Percentiles rank a stretch among this genome's conserved stretches.
Conservation (phyloP, 2,888 invertebrate genomes). For the Eulithis testata region DNA sequence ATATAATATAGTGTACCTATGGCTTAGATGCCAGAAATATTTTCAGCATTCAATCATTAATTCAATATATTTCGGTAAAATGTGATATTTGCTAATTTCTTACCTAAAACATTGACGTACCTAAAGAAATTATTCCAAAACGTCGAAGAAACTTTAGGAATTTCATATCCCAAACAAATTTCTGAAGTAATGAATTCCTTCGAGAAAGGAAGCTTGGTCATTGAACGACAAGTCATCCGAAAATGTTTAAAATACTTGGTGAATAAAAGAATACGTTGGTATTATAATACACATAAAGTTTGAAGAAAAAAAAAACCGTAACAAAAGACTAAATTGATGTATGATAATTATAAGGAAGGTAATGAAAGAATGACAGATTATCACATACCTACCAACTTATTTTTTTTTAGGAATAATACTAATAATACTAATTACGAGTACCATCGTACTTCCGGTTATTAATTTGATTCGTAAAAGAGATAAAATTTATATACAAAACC, state of each 20-base stretch:
- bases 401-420: too few relatives aligned
- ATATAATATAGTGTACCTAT: too few relatives aligned
- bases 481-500: neutral
- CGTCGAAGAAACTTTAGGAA: slow-evolving; percentile 61
- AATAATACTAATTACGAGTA: too few relatives aligned
- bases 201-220: slow-evolving; percentile 43
- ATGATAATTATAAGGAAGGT: too few relatives aligned
- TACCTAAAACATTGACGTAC: slow-evolving; percentile 3
- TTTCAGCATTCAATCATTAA: neutral
- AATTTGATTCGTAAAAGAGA: too few relatives aligned
- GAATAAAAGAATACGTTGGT: slow-evolving; percentile 28
- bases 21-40: neutral
- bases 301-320: neutral
- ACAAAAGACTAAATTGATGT: too few relatives aligned
- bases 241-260: slow-evolving; percentile 39
- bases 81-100: neutral
- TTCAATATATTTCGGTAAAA: neutral
- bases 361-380: too few relatives aligned
- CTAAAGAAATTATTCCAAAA: slow-evolving; percentile 54
- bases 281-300: neutral
- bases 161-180: slow-evolving; percentile 76
- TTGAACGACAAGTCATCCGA: slow-evolving; percentile 41
- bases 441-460: too few relatives aligned
- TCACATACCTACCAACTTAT: too few relatives aligned
- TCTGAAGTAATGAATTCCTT: slow-evolving; percentile 68